These are phyloP conservation scores for Corella eumyota DNA, from an alignment of 23 tunicate species.

Conservation along the genomic window DNA sequence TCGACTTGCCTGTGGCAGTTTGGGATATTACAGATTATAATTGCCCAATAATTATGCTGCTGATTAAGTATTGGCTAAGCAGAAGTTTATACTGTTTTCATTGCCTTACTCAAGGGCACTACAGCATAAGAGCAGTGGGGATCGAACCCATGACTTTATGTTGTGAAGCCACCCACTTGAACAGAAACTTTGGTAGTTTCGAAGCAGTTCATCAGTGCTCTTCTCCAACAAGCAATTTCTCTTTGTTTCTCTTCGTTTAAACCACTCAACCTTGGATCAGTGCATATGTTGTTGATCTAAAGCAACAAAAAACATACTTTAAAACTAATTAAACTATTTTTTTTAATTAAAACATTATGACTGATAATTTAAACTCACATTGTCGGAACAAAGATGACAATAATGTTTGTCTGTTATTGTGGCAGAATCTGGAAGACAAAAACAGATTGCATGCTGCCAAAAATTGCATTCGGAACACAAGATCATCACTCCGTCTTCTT, in stretches of 20 bases:
- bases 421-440: slow-evolving; percentile 35
- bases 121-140: no score
- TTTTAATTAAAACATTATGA: background rate
- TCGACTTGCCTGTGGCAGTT: no score
- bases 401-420: slow-evolving; percentile 23
- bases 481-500: slow-evolving; percentile 61
- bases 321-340: background rate
- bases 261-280: slow-evolving; percentile 42
- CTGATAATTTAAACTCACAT: no score
- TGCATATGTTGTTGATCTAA: slow-evolving; percentile 19
- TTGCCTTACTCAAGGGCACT: no score
- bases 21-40: no score
- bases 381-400: slow-evolving; percentile 58
- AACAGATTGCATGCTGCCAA: slow-evolving; percentile 91
- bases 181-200: no score
- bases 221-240: slow-evolving; percentile 51
- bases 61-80: no score
- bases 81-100: no score
- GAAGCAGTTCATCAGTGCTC: slow-evolving; percentile 33
- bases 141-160: no score
- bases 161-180: no score
- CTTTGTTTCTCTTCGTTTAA: slow-evolving; percentile 20
- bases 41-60: no score
- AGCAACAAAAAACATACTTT: no score
- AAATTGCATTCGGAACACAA: slow-evolving; percentile 45